Percentiles rank a stretch among this genome's conserved stretches.
Evolutionary conservation across 92 coral and sea anemone genomes (phyloP).

Genomic region (Ricordea florida): DNA sequence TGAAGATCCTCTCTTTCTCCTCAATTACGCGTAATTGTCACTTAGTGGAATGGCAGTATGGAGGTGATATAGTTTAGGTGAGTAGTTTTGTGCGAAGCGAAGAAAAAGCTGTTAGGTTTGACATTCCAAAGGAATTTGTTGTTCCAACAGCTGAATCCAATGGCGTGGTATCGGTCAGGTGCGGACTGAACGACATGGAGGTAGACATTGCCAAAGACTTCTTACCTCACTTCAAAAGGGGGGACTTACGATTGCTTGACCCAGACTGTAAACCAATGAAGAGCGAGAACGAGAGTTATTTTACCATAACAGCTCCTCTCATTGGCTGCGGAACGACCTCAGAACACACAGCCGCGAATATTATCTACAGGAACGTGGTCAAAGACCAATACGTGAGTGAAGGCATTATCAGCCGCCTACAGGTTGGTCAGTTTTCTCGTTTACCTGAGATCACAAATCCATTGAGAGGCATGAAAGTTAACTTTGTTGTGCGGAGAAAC

Average conservation of each 20-base stretch:
- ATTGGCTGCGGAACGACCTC: constrained; percentile 24
- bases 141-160: constrained; percentile 1
- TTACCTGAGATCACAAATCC: not conserved
- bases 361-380: constrained; percentile 23
- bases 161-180: constrained; percentile 3
- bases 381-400: constrained; percentile 7
- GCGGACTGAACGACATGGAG: constrained; percentile 7
- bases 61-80: too few relatives aligned
- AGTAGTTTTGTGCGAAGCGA: too few relatives aligned
- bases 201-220: constrained; percentile 5
- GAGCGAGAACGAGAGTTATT: constrained; percentile 11
- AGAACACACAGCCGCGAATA: constrained; percentile 10
- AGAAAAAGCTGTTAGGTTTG: too few relatives aligned
- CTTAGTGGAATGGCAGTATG: too few relatives aligned
- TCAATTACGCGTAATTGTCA: too few relatives aligned
- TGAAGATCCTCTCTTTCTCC: too few relatives aligned
- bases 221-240: constrained; percentile 8
- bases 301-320: constrained; percentile 14
- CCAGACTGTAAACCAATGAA: constrained; percentile 16
- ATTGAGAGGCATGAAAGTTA: not conserved
- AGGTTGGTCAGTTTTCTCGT: constrained; percentile 1
- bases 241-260: constrained; percentile 6
- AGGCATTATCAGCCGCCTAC: constrained; percentile 19
- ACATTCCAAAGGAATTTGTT: not conserved
- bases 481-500: too few relatives aligned